Evolutionary conservation across 2,797 vertebrate genomes (phyloP), one percentile per base, ranked within the genome.

Genomic region (Sus cebifrons): DNA sequence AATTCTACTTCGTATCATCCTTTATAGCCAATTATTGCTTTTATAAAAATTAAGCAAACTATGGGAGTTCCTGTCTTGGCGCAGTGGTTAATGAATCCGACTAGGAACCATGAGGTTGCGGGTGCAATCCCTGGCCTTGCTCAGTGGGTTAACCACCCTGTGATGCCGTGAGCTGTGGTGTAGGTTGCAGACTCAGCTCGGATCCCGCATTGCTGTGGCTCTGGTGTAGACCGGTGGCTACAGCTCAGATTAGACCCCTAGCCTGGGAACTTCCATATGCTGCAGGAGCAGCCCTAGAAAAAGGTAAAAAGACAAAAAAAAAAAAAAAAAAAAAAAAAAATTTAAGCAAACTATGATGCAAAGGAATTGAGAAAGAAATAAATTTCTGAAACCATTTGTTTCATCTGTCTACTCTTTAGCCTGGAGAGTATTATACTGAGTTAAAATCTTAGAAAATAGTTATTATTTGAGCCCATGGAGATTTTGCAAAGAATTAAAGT

Each of bases 361-460:
- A 88, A 87, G 52, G 8, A 84, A 49, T 3, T 21, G 3, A 27
- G 52, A 29, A 9, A 49, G 14, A 49, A 56, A 11, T 9, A 52
- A 40, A 20, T 40, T 83, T 91, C 62, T 78, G 29, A 79, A 71
- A 13, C 0, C 23, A 84, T 79, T 52, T 93, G 15, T 75, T 70
- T 87, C n/a, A 74, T 27, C n/a, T 56, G 7, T 32, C 6, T 23
- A 58, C 5, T 77, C 27, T 44, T 92, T 40, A 84, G 15, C 29
- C 40, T 94, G 2, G 49, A 52, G 29, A 77, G 9, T 71, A 40
- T 70, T 86, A 91, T 29, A 79, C 2, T 20, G n/a, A 94, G 12
- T 56, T 79, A 44, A 85, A 89, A 44, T 75, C 86, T 93, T 84
- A 83, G 62, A 86, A 89, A 94, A 79, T 54, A 74, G n/a, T 75